A percentile compares a stretch with the other conserved stretches of the same genome.
phyloP scores from a whole-genome alignment of 2,797 vertebrate species.

The Sebastes nivosus region DNA sequence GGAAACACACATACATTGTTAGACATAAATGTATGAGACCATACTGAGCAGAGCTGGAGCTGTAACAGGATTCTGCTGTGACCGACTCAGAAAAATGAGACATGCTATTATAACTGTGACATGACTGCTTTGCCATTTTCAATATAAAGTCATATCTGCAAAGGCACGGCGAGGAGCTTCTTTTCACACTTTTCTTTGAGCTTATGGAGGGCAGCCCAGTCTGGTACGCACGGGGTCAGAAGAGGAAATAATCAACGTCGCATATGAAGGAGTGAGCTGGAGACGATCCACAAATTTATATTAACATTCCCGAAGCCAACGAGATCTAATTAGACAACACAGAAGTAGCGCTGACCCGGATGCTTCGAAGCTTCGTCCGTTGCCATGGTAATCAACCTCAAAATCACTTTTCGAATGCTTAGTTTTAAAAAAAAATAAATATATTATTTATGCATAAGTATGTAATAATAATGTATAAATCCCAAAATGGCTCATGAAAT shows the following conservation, averaged over 20 bases:
- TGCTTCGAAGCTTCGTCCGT: too few species aligned
- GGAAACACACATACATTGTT: conserved; percentile 9
- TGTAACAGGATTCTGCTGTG: background rate
- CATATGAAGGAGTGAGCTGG: conserved; percentile 22
- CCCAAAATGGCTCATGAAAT: too few species aligned
- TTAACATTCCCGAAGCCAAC: conserved; percentile 6
- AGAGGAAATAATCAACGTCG: background rate
- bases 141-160: background rate
- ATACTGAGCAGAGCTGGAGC: too few species aligned
- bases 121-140: background rate
- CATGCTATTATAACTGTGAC: background rate
- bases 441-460: too few species aligned
- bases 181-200: conserved; percentile 19
- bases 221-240: conserved; percentile 19
- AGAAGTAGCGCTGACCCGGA: too few species aligned
- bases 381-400: too few species aligned
- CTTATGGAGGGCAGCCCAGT: background rate
- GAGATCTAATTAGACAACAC: conserved; percentile 9
- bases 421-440: too few species aligned
- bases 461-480: too few species aligned
- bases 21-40: background rate
- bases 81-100: background rate
- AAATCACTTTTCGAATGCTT: too few species aligned
- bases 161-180: background rate
- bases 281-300: background rate